Conservation (phyloP, 2,113 vertebrate species). For the Psittacus erithacus region DNA sequence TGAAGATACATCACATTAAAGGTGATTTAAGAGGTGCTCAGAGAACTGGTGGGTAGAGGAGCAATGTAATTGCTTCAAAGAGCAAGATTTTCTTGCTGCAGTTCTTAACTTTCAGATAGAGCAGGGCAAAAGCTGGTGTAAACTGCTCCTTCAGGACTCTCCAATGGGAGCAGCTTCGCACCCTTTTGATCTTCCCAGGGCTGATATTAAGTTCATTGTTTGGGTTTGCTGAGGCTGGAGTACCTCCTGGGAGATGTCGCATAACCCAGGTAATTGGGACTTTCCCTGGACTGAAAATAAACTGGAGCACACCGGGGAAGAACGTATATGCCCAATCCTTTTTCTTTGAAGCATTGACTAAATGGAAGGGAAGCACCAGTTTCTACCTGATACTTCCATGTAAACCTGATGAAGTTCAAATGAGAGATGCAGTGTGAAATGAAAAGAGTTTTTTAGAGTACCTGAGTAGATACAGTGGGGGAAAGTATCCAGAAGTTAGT, state of each 20-base stretch:
- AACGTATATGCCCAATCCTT: not conserved
- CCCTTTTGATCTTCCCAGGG: not conserved
- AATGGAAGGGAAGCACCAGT: not conserved
- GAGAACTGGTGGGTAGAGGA: not conserved
- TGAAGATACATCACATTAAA: conserved; percentile 23
- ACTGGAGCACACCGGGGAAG: not conserved
- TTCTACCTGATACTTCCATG: not conserved
- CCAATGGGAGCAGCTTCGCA: not conserved
- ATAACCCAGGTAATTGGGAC: not conserved
- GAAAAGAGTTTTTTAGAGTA: not conserved
- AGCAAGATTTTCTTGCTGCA: not conserved
- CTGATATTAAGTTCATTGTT: not conserved
- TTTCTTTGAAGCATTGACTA: not conserved
- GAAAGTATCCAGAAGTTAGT: not conserved
- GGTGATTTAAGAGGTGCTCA: conserved; percentile 34
- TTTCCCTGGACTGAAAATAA: not conserved
- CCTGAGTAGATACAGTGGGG: not conserved
- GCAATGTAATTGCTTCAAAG: not conserved
- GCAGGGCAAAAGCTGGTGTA: not conserved
- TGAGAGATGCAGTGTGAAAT: not conserved
- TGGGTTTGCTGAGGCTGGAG: not conserved
- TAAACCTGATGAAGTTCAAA: not conserved
- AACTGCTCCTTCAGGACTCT: not conserved
- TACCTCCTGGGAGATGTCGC: not conserved
- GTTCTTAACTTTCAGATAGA: not conserved